Evolutionary conservation across 2,113 vertebrate species (phyloP), one percentile per base, ranked within the genome.

Genomic region (Collichthys lucidus): DNA sequence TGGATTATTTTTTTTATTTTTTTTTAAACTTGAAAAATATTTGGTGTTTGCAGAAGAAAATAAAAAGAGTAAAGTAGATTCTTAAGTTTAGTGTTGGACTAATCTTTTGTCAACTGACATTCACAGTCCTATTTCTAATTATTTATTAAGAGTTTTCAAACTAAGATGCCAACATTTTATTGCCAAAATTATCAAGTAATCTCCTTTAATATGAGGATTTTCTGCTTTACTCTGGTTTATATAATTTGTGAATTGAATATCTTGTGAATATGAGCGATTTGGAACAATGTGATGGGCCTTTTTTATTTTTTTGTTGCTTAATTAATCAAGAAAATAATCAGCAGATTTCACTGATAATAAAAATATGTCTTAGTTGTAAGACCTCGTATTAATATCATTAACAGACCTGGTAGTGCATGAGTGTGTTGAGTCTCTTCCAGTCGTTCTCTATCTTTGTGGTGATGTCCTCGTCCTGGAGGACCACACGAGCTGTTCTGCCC

Each of bases 381-480:
- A n/a, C 5, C 0, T 35, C 1, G 17, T 44, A 12, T 49, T 19
- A 9, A 42, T 19, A 20, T 12, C 14, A 11, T 69, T 8, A 14
- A 74, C 93, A 82, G 85, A 98, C 97, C 97, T 98, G 97, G 71
- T 98, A 98, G 89, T 98, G 97, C 94, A 96, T 86, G 78, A 97
- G 91, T 0, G 96, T 98, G 94, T 98, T 98, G 31, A 98, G 94
- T 59, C 97, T 93, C 90, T 98, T 98, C 97, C 97, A 98, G 68
- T 98, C 97, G 0, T 96, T 96, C 89, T 98, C 97, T 11, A 98
- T 98, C 93, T 98, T 98, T 87, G 97, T 98, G 91, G 97, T 98
- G 91, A 98, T 98, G 93, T 98, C 97, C 81, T 98, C 97, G 0
- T 98, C 97, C 75, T 98, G 97, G 62, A 98, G 94, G 65, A 98